Evolutionary conservation across 2,888 invertebrate genomes (phyloP), one percentile per base, ranked within the genome.

Genomic region (Lasioglossum figueresi): DNA sequence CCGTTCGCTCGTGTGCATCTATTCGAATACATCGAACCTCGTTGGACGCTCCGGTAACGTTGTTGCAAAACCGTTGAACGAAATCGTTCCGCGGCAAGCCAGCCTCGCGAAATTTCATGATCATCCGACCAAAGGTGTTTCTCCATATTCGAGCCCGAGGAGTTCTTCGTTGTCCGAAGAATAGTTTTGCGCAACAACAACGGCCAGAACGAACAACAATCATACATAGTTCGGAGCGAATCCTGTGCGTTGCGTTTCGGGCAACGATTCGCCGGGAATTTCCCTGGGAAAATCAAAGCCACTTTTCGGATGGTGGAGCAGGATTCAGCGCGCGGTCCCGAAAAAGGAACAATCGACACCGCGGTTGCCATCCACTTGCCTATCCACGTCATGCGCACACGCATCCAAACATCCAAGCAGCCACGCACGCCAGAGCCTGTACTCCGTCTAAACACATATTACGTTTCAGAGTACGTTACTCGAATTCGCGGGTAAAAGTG

Each of bases 401-500:
- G 37, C 80, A 68, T 2, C 31, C 31, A 14, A 16, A 37, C 37
- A 23, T 0, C 34, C 23, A 66, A 19, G 10, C 34, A 23, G 8
- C 68, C 23, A 68, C 37, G 68, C 68, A 68, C 68, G 8, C 78
- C 71, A 27, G 66, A 66, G 71, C 16, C 70, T 70, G 72, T 79
- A 76, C 34, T 80, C 79, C 76, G 83, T 84, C 80, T 86, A 86
- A 86, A 84, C 87, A 82, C 84, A 80, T 87, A 88, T 86, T 86
- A 84, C 87, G 81, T 87, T 86, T 82, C 87, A 23, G 75, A 79
- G 84, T 86, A 88, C 86, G 87, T 84, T 88, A 80, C 82, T 82
- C 82, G 87, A 84, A 88, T 88, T 87, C 88, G 84, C 66, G 79
- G 82, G 79, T 74, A 88, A 88, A 88, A 87, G 87, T 88, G 87